Base-by-base conservation (phyloP, 1,140 invertebrate genomes). In the Tribolium madens region DNA sequence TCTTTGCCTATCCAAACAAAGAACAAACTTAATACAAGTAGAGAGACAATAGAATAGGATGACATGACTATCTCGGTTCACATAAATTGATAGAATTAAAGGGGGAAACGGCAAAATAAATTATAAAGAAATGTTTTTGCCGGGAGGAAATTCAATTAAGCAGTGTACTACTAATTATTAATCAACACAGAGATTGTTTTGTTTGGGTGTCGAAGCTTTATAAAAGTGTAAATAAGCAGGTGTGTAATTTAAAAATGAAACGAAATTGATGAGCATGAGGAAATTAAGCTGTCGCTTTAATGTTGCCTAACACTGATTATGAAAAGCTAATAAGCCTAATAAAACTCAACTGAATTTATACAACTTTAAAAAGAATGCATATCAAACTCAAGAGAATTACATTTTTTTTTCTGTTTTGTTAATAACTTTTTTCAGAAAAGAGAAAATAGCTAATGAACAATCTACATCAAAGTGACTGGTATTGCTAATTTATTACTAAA, bases 1-100 rank as follows among this genome's bases (percentile, higher is more conserved):
- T 64, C 57, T 64, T 64, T 64, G 57, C 57, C 57, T 64, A 64
- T 64, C 57, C 57, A 64, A 64, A 64, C 57, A 64, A 64, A 64
- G 57, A 64, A 64, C 57, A 64, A 64, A 64, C 57, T 64, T 64
- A 64, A 64, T 64, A 72, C 50, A 48, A 31, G 26, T 17, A 50
- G 26, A 52, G 70, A 50, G 42, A 50, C 50, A 50, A 50, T 52
- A 6, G 46, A 50, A 50, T 72, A 17, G 21, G 18, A 50, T 31
- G 46, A 50, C 70, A 50, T 72, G 50, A 52, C 70, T 72, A 26
- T 26, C 46, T 50, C 50, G 18, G 46, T 72, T 72, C 46, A 50
- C 26, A 72, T 72, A 72, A 72, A 72, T 52, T 48, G 70, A 42
- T 60, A 26, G 53, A 60, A 60, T 60, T 60, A 60, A 15, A 26